phyloP scores from a whole-genome alignment of 2,797 vertebrate genomes.

The Phalloptychus januarius region DNA sequence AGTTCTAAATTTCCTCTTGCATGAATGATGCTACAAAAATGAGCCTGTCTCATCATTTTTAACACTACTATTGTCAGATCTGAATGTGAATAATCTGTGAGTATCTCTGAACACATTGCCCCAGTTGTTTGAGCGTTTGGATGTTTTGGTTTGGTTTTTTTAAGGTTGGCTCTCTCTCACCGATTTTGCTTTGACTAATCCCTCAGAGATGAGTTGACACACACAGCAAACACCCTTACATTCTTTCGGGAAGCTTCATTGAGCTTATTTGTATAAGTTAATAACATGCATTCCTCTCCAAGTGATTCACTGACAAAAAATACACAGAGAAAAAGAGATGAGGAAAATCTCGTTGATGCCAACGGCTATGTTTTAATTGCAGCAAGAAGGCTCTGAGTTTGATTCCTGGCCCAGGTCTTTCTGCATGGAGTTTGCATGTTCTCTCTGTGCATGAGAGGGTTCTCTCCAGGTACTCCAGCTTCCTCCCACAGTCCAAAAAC shows the following conservation, averaged over 20 bases:
- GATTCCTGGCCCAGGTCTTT: no score
- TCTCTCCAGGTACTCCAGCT: no score
- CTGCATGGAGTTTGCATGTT: no score
- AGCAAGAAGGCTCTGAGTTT: no score
- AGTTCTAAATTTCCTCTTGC: not conserved
- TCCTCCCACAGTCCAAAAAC: no score
- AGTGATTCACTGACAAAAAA: constrained; percentile 3
- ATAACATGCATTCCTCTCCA: constrained; percentile 15
- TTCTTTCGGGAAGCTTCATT: not conserved
- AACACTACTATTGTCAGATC: not conserved
- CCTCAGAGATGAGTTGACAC: constrained; percentile 13
- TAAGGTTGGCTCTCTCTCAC: not conserved
- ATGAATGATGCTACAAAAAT: not conserved
- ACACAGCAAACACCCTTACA: constrained; percentile 1
- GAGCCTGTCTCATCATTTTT: not conserved
- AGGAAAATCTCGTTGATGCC: not conserved
- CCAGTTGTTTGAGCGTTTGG: not conserved
- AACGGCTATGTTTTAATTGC: no score
- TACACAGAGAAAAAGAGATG: not conserved
- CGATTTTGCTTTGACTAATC: constrained; percentile 14
- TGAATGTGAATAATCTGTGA: not conserved
- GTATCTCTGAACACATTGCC: not conserved
- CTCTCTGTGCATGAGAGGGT: no score
- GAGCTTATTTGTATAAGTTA: constrained; percentile 16
- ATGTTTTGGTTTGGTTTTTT: not conserved